Evolutionary conservation across 2,113 vertebrate genomes (phyloP), one percentile per base, ranked within the genome.

Genomic region (Oryzias melastigma): DNA sequence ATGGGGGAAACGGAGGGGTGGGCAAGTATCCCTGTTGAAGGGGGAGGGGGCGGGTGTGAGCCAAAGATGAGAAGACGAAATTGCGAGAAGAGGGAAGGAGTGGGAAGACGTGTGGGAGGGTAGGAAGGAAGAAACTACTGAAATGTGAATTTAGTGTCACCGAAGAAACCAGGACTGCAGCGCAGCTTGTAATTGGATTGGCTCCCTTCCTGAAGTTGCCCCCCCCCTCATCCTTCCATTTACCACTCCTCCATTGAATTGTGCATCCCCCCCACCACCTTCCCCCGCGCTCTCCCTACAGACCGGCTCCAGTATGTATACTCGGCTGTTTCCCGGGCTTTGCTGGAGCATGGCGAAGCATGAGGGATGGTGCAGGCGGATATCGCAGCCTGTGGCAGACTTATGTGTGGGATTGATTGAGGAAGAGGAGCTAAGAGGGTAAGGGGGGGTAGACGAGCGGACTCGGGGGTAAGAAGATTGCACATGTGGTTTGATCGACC

Each of bases 141-240:
- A 91, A 90, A 90, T 90, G 89, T 87, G 88, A 89, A 88, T 91
- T 89, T 85, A 87, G 83, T 84, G 85, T 73, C 65, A 79, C 80
- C 72, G 71, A 87, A 85, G 82, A 87, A 88, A 87, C 85, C 73
- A 64, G 87, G 85, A 80, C 85, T 87, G 86, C 89, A 87, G 87
- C 78, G 75, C 86, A 91, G 89, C 85, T 89, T 69, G 77, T 92
- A 94, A 94, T 90, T 93, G 78, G 84, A 92, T 91, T 94, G 94
- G 93, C 92, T 90, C 56, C 64, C 62, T 87, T 92, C 92, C 92
- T 90, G 85, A 91, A 90, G 73, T 65, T 72, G 53, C 48, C 73
- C 75, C 73, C 75, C 73, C 81, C 85, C 85, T 83, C 85, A 76
- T 50, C 63, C 52, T 67, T 56, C 73, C 70, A 62, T 71, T 80